Percentiles rank a stretch among this genome's conserved stretches.
These are phyloP conservation scores for Papilio aristodemus DNA, from an alignment of 1,140 invertebrate species.

Conservation along the genomic window DNA sequence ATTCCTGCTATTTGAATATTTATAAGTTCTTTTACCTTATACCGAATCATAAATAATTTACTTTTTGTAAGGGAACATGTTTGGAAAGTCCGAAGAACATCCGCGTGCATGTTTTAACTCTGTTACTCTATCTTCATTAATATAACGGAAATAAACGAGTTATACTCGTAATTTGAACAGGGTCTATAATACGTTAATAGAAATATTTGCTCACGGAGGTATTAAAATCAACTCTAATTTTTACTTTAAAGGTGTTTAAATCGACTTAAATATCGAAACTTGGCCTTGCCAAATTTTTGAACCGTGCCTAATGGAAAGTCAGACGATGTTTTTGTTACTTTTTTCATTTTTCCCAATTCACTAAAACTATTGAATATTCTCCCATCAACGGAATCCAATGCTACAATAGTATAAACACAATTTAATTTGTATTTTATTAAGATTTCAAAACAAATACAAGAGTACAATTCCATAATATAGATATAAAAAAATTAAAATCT, in stretches of 20 bases:
- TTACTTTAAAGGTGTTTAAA: neutral
- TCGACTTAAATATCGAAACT: neutral
- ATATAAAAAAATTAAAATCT: no score
- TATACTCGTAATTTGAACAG: no score
- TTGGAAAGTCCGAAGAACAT: neutral
- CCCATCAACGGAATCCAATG: no score
- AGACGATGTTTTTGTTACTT: no score
- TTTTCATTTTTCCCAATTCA: no score
- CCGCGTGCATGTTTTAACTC: neutral
- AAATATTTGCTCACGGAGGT: neutral
- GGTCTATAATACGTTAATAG: neutral
- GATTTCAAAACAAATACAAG: no score
- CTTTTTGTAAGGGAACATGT: neutral
- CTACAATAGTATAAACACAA: no score
- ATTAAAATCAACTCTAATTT: neutral
- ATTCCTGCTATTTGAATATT: neutral
- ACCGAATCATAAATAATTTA: slow-evolving; percentile 1
- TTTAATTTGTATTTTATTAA: no score
- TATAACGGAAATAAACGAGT: slow-evolving; percentile 5
- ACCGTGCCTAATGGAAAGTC: no score
- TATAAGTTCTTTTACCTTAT: neutral
- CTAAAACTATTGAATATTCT: no score
- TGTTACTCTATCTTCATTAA: neutral
- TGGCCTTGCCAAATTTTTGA: no score
- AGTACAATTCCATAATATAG: no score